These are phyloP conservation scores for Callocephalon fimbriatum DNA, from an alignment of 2,113 vertebrate species.

Conservation along the genomic window DNA sequence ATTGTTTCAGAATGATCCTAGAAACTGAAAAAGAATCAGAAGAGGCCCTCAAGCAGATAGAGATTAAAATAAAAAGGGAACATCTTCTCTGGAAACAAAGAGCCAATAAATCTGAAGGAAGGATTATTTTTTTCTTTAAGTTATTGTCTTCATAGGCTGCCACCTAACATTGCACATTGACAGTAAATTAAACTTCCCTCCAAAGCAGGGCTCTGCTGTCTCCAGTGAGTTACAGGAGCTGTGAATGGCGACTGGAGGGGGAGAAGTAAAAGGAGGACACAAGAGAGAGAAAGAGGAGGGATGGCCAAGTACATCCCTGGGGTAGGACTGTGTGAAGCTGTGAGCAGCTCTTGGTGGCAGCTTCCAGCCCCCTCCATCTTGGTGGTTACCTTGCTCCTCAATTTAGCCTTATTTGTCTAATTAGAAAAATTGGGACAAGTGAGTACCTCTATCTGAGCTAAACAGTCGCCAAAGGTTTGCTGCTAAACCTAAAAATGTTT, in stretches of 20 bases:
- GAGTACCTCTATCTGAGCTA: not conserved
- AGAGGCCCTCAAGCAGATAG: constrained; percentile 51
- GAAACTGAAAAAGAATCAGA: constrained; percentile 23
- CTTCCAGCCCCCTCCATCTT: not conserved
- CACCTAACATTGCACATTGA: not conserved
- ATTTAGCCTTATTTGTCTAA: not conserved
- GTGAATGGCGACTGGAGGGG: not conserved
- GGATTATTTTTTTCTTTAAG: not conserved
- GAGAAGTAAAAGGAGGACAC: not conserved
- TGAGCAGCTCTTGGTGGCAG: not conserved
- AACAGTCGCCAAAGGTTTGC: not conserved
- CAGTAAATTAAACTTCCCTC: not conserved
- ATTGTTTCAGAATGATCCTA: constrained; percentile 44
- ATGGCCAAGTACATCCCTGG: not conserved
- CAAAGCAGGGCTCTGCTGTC: not conserved
- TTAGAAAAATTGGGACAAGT: not conserved
- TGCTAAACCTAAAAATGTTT: not conserved
- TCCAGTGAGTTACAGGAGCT: not conserved
- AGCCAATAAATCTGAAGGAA: constrained; percentile 28
- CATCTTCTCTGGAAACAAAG: constrained; percentile 23
- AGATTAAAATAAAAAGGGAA: constrained; percentile 50
- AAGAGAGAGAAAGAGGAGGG: not conserved
- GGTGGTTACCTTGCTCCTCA: fast-evolving
- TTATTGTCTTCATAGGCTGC: not conserved
- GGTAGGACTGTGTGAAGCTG: not conserved